Base-by-base conservation (phyloP, 2,888 invertebrate genomes). In the Eubasilissa splendida region DNA sequence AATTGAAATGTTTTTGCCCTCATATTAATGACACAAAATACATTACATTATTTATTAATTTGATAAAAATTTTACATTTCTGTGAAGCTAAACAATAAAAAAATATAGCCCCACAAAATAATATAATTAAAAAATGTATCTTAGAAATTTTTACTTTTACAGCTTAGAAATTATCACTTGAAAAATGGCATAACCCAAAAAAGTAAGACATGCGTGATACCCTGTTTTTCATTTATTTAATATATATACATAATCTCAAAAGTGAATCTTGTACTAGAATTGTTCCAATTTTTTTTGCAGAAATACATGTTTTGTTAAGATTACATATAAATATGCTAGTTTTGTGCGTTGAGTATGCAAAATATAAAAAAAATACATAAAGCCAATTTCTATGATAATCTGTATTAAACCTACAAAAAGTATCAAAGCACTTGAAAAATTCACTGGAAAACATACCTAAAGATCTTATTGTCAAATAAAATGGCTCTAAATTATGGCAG, bases 401-500 rank as follows among this genome's bases (percentile, higher is more conserved):
- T 63, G 63, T 2, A 10, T 63, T 33, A 63, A 63, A 8, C 10
- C 60, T 60, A 71, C 9, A 71, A 54, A 54, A 71, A 53, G 11
- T 70, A 77, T 77, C 70, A 68, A 77, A 77, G 77, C 77, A 68
- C 68, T 77, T 68, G n/a, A 14, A 42, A 58, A 31, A 42, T 42
- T 42, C 42, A 66, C 76, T 76, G 76, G 65, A 76, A 76, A 56
- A 42, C 33, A 33, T 76, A 52, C 42, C 52, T 76, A 66, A 56
- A n/a, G 66, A 76, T 66, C 66, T 76, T 76, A 76, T 76, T 54
- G 77, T 77, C 59, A 70, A 68, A 58, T 70, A 77, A 77, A 54
- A 76, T 66, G 53, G 33, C 22, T 76, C 42, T 33, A 42, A 76
- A 77, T 58, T 59, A 58, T 77, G 75, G 60, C 58, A 58, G 42